A percentile compares a stretch with the other conserved stretches of the same genome.
Evolutionary conservation across 2,888 invertebrate species (phyloP).

Genomic region (Melanargia galathea): DNA sequence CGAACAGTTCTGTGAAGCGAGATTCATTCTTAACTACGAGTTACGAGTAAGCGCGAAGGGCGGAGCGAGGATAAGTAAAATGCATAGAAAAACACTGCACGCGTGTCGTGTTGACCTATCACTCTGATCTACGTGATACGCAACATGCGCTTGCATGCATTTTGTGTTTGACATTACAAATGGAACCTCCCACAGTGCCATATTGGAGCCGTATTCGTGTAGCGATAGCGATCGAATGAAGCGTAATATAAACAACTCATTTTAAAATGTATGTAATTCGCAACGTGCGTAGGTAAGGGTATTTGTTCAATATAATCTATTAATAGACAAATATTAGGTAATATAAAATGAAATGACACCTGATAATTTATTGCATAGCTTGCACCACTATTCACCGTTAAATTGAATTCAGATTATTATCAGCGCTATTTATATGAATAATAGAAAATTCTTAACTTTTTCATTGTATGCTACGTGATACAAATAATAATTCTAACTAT

Average conservation of each 20-base stretch:
- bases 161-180: slow-evolving; percentile 60
- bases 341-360: slow-evolving; percentile 3
- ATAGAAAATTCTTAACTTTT: background rate
- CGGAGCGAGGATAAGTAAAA: slow-evolving; percentile 54
- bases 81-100: slow-evolving; percentile 49
- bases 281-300: slow-evolving; percentile 16
- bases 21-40: slow-evolving; percentile 59
- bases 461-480: background rate
- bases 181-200: slow-evolving; percentile 64
- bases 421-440: background rate
- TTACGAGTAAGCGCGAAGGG: slow-evolving; percentile 63
- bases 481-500: background rate
- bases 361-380: too few species aligned
- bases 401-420: slow-evolving; percentile 8
- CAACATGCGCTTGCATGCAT: slow-evolving; percentile 55
- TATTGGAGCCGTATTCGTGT: slow-evolving; percentile 51
- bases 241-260: slow-evolving; percentile 38
- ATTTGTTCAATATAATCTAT: slow-evolving; percentile 8
- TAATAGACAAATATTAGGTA: slow-evolving; percentile 3
- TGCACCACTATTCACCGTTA: too few species aligned
- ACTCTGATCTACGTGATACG: slow-evolving; percentile 57
- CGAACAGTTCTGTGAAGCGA: slow-evolving; percentile 51
- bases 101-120: slow-evolving; percentile 61
- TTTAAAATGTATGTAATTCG: slow-evolving; percentile 35
- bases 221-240: slow-evolving; percentile 51